Evolutionary conservation across 2,888 invertebrate species (phyloP), one percentile per base, ranked within the genome.

Genomic region (Leucophenga montana): DNA sequence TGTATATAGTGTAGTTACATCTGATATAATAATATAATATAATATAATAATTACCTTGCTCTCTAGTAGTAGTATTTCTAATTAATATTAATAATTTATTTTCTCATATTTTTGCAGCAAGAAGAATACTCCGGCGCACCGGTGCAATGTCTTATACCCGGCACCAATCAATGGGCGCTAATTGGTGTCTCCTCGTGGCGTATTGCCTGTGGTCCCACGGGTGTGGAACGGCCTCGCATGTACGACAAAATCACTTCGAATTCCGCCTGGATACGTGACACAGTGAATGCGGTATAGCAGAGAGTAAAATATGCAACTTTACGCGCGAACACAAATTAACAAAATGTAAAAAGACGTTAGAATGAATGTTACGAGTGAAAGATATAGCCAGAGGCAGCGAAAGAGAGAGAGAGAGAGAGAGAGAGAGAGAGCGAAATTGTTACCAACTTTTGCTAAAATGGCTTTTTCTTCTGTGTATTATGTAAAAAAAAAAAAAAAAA

Each of bases 61-160:
- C n/a, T n/a, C n/a, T n/a, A n/a, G n/a, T n/a, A n/a, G n/a, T n/a
- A 3, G 39, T 3, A 27, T 27, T 27, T 39, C 11, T 39, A 39
- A 39, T 39, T n/a, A 11, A 50, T 2, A n/a, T 18, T n/a, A 46
- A 46, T 3, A 50, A 50, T 50, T n/a, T 13, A 50, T 50, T 50
- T 50, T 39, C 11, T 39, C 11, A 11, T 39, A 39, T 50, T 59
- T 20, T 64, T 73, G 44, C 86, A 95, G 95, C 95, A 95, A 88
- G 95, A 95, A 89, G 95, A 96, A 89, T 93, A 94, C 79, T 95
- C 96, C 8, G 96, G 96, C 16, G 95, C 95, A 88, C 94, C 96
- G 5, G 93, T 96, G 90, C 92, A 95, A 85, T 96, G 96, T 83
- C 91, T 94, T 22, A 91, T 93, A 75, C 91, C 92, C 0, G 92